A percentile compares a stretch with the other conserved stretches of the same genome.
Evolutionary conservation across 2,113 vertebrate genomes (phyloP).

Genomic region (Morone chrysops): DNA sequence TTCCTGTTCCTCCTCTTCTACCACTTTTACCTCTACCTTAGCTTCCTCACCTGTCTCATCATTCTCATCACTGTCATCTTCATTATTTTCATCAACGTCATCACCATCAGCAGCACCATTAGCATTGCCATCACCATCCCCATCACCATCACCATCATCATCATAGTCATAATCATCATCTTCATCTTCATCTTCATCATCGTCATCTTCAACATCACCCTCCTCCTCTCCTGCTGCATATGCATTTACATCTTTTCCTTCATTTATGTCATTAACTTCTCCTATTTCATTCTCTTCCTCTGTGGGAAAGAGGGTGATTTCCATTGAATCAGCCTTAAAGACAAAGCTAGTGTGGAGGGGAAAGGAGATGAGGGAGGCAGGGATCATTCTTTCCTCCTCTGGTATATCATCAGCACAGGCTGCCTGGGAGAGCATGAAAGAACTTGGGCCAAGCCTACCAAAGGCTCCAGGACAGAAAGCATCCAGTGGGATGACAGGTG

Average conservation of each 20-base stretch:
- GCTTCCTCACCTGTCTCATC: conserved; percentile 71
- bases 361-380: conserved; percentile 91
- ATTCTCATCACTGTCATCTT: conserved; percentile 6
- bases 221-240: conserved; percentile 87
- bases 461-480: conserved; percentile 70
- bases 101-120: conserved; percentile 15
- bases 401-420: conserved; percentile 76
- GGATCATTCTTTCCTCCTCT: conserved; percentile 89
- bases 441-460: conserved; percentile 74
- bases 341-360: conserved; percentile 92
- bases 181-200: conserved; percentile 80
- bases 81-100: conserved; percentile 32
- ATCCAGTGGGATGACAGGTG: conserved; percentile 68
- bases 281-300: conserved; percentile 80
- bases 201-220: conserved; percentile 84
- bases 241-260: conserved; percentile 78
- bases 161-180: conserved; percentile 70
- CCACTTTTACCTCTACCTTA: conserved; percentile 84
- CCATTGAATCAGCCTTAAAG: conserved; percentile 93
- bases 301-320: conserved; percentile 87
- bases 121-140: conserved; percentile 21
- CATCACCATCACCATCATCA: conserved; percentile 67
- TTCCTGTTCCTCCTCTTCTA: conserved; percentile 68
- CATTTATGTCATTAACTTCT: conserved; percentile 66
- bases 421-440: conserved; percentile 81